Evolutionary conservation across 2,113 vertebrate species (phyloP).

Genomic region (Mustela lutreola): DNA sequence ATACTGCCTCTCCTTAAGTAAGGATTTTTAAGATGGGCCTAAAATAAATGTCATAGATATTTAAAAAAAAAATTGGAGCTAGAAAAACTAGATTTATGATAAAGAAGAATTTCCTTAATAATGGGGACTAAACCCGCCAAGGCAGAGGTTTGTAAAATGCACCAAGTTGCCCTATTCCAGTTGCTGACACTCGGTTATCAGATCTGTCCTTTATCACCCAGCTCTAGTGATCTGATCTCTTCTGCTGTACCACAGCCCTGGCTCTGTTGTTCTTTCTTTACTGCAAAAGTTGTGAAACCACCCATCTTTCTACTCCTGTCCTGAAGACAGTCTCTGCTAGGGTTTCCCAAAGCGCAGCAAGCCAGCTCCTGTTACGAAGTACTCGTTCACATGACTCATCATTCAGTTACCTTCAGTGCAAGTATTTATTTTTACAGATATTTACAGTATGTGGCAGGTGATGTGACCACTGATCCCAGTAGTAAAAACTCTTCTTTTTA

Average conservation of each 20-base stretch:
- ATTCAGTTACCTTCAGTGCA: neutral
- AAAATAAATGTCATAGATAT: neutral
- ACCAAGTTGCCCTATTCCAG: fast-evolving
- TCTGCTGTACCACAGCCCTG: neutral
- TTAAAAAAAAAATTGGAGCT: neutral
- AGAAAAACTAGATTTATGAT: neutral
- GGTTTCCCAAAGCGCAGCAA: neutral
- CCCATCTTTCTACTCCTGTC: neutral
- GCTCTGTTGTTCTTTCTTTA: neutral
- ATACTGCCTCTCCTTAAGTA: neutral
- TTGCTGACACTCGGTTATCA: neutral
- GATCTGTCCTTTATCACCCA: neutral
- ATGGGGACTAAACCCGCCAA: neutral
- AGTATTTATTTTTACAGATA: neutral
- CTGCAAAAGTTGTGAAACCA: neutral
- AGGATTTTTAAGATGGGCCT: neutral
- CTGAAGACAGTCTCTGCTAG: neutral
- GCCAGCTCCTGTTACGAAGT: neutral
- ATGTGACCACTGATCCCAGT: neutral
- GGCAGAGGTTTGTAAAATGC: neutral
- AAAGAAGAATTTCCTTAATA: neutral
- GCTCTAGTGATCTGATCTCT: neutral
- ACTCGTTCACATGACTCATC: no score
- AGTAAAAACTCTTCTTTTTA: neutral
- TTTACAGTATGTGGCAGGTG: neutral